phyloP scores from a whole-genome alignment of 2,888 invertebrate species.

The Tridacna crocea region DNA sequence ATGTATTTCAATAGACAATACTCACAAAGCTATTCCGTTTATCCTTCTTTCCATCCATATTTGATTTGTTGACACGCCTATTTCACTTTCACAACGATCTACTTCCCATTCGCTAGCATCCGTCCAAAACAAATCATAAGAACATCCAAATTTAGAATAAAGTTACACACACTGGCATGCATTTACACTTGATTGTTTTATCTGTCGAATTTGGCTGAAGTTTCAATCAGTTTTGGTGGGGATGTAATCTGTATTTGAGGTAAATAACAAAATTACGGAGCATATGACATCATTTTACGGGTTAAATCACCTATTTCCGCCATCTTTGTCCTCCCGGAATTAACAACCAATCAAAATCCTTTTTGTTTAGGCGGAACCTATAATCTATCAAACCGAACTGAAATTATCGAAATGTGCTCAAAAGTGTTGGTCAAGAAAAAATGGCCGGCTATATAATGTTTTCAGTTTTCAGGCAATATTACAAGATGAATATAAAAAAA shows the following conservation, averaged over 20 bases:
- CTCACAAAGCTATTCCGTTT: conserved; percentile 59
- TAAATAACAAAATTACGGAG: no score
- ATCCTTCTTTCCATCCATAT: conserved; percentile 51
- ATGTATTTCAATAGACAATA: neutral
- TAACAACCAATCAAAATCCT: conserved; percentile 58
- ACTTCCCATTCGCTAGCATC: conserved; percentile 16
- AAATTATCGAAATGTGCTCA: no score
- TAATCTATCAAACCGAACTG: no score
- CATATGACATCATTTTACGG: neutral
- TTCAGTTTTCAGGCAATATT: no score
- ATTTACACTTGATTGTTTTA: no score
- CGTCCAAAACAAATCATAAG: conserved; percentile 18
- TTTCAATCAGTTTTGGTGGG: no score
- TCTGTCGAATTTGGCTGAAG: no score
- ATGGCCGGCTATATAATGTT: no score
- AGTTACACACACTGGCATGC: neutral
- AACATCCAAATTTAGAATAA: neutral
- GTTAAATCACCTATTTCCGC: conserved; percentile 36
- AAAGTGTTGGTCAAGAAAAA: no score
- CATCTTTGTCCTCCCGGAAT: conserved; percentile 45
- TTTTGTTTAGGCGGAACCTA: conserved; percentile 36
- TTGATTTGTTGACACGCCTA: conserved; percentile 7
- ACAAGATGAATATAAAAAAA: no score
- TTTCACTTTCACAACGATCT: neutral
- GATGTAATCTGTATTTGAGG: no score